Evolutionary conservation across 2,888 invertebrate species (phyloP).

Genomic region (Morpho helenor): DNA sequence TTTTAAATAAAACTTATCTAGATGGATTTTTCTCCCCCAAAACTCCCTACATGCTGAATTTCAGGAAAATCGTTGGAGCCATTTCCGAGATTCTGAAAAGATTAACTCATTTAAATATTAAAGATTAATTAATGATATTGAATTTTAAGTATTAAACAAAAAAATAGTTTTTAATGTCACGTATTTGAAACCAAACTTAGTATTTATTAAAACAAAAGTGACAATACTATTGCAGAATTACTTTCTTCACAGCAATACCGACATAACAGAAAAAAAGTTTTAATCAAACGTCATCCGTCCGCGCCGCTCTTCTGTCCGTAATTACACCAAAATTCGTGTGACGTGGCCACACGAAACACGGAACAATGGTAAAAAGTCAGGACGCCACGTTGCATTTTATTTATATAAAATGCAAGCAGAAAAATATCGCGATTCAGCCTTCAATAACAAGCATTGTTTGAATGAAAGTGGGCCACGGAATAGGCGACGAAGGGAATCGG

Average conservation of each 20-base stretch:
- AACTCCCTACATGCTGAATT: too few relatives aligned
- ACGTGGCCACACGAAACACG: conserved; percentile 16
- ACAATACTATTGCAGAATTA: conserved; percentile 18
- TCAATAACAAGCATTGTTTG: conserved; percentile 28
- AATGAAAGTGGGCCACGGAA: conserved; percentile 56
- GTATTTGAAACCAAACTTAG: conserved; percentile 2
- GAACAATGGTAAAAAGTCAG: conserved; percentile 21
- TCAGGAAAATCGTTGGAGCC: too few relatives aligned
- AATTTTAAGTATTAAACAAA: too few relatives aligned
- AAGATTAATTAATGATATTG: too few relatives aligned
- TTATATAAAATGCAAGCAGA: conserved; percentile 24
- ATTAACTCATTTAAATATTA: too few relatives aligned
- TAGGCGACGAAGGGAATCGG: conserved; percentile 45
- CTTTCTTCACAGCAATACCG: conserved; percentile 17
- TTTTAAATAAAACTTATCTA: too few relatives aligned
- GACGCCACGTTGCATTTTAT: conserved; percentile 19
- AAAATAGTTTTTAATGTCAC: too few relatives aligned
- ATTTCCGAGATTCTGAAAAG: too few relatives aligned
- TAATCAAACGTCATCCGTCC: conserved; percentile 29
- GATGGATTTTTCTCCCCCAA: too few relatives aligned
- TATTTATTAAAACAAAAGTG: conserved; percentile 11
- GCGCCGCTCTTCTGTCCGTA: conserved; percentile 23
- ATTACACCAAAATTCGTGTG: conserved; percentile 29
- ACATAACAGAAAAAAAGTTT: conserved; percentile 21
- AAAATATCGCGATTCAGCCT: conserved; percentile 23